Conservation (phyloP, 2,797 vertebrate genomes). For the Tapera naevia region DNA sequence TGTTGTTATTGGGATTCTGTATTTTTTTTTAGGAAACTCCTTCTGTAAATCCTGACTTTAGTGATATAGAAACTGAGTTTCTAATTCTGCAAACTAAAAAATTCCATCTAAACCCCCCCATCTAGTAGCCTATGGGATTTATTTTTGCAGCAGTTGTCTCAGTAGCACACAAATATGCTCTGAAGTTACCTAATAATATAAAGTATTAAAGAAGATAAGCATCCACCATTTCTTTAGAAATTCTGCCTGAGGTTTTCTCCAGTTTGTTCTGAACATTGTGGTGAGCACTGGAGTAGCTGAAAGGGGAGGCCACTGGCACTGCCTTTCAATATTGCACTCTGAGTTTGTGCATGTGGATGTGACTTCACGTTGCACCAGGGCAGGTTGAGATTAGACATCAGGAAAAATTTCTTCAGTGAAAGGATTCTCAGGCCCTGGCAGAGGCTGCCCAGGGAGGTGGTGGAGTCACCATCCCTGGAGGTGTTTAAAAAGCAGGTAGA, state of each 20-base stretch:
- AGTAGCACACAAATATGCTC: not conserved
- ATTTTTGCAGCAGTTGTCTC: not conserved
- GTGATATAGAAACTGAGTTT: not conserved
- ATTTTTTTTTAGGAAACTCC: not conserved
- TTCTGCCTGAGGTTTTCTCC: not conserved
- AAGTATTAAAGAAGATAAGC: not conserved
- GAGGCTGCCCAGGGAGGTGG: too few relatives aligned
- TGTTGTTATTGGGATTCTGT: accelerated
- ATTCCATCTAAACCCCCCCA: not conserved
- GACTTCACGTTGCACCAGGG: too few relatives aligned
- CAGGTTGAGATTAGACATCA: too few relatives aligned
- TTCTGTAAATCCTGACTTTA: not conserved
- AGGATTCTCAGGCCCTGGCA: too few relatives aligned
- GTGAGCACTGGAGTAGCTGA: not conserved
- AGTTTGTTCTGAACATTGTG: not conserved
- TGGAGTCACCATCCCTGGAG: too few relatives aligned
- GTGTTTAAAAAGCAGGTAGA: too few relatives aligned
- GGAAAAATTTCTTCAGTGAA: too few relatives aligned
- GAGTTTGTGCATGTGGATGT: not conserved
- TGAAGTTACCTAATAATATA: not conserved
- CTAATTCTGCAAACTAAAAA: not conserved
- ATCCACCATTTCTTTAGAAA: not conserved
- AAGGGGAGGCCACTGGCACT: not conserved
- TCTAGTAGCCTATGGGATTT: not conserved
- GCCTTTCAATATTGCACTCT: not conserved